Conservation (phyloP, 37 sponge, comb jelly and placozoan species). For the Ephydatia muelleri region DNA sequence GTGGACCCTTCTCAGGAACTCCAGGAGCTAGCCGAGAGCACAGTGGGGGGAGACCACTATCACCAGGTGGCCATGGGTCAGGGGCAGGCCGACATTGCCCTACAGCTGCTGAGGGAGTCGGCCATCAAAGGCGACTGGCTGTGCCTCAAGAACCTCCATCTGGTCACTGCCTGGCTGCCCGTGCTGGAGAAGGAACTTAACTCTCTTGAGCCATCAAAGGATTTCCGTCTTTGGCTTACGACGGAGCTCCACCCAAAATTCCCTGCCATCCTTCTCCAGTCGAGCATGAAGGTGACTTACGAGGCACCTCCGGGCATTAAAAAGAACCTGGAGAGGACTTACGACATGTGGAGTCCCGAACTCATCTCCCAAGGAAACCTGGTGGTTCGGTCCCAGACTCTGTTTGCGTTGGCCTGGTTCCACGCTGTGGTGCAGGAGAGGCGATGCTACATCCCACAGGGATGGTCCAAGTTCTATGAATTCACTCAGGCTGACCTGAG, state of each 20-base stretch:
- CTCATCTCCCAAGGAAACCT: slow-evolving; percentile 71
- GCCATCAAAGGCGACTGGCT: slow-evolving; percentile 91
- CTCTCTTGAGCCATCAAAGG: slow-evolving; percentile 68
- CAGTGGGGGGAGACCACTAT: slow-evolving; percentile 80
- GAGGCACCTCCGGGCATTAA: slow-evolving; percentile 95
- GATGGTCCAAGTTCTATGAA: slow-evolving; percentile 98
- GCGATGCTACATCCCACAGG: slow-evolving; percentile 90
- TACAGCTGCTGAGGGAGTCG: slow-evolving; percentile 81
- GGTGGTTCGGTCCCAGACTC: slow-evolving; percentile 70
- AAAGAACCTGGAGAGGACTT: slow-evolving; percentile 88
- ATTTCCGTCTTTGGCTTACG: slow-evolving; percentile 94
- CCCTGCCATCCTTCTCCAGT: slow-evolving; percentile 85
- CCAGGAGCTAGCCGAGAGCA: slow-evolving; percentile 84
- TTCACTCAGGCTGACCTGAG: slow-evolving; percentile 93
- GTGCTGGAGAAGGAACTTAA: slow-evolving; percentile 94
- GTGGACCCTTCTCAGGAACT: slow-evolving; percentile 97
- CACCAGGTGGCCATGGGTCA: slow-evolving; percentile 99
- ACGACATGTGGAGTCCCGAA: slow-evolving; percentile 87
- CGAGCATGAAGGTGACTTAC: slow-evolving; percentile 86
- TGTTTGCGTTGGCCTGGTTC: slow-evolving; percentile 96
- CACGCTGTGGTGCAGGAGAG: slow-evolving; percentile 98
- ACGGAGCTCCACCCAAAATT: slow-evolving; percentile 92
- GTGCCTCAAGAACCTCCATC: slow-evolving; percentile 97
- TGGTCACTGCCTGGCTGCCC: slow-evolving; percentile 90
- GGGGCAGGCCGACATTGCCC: slow-evolving; percentile 85